phyloP scores from a whole-genome alignment of 2,888 invertebrate genomes.

The Synergus gifuensis region DNA sequence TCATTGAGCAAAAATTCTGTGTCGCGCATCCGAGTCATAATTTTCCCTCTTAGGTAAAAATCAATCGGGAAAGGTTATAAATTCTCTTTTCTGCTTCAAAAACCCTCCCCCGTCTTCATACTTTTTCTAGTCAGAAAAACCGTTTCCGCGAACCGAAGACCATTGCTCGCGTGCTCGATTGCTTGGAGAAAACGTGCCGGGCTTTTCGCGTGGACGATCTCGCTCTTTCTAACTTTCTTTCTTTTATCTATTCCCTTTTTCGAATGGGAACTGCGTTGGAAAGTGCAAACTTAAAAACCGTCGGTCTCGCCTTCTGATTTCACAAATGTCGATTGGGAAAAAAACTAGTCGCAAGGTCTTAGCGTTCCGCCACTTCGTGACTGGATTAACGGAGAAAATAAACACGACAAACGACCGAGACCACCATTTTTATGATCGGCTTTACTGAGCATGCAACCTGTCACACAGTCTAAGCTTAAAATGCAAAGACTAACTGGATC shows the following conservation, averaged over 20 bases:
- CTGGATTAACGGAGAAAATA: conserved; percentile 9
- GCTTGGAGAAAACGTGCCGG: conserved; percentile 36
- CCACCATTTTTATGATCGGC: conserved; percentile 4
- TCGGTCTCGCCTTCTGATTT: conserved; percentile 11
- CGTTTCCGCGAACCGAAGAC: conserved; percentile 21
- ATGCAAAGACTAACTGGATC: background rate
- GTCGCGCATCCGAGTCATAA: conserved; percentile 3
- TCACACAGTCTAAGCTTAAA: background rate
- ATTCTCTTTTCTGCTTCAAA: conserved; percentile 7
- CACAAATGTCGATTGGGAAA: conserved; percentile 25
- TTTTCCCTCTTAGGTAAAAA: conserved; percentile 15
- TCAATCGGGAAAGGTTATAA: conserved; percentile 24
- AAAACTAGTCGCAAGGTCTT: conserved; percentile 7
- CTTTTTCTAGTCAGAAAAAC: conserved; percentile 9
- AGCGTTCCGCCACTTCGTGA: conserved; percentile 9
- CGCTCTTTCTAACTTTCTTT: conserved; percentile 34
- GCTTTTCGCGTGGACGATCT: conserved; percentile 32
- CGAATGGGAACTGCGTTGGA: conserved; percentile 2
- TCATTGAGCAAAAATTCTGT: background rate
- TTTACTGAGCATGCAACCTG: conserved; percentile 2
- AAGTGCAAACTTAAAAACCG: conserved; percentile 8
- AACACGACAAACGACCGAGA: background rate
- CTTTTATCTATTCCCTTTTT: conserved; percentile 12
- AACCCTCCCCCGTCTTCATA: background rate
- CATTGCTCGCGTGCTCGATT: conserved; percentile 41